Evolutionary conservation across 2,888 invertebrate genomes (phyloP), one percentile per base, ranked within the genome.

Genomic region (Dryadula phaetusa): DNA sequence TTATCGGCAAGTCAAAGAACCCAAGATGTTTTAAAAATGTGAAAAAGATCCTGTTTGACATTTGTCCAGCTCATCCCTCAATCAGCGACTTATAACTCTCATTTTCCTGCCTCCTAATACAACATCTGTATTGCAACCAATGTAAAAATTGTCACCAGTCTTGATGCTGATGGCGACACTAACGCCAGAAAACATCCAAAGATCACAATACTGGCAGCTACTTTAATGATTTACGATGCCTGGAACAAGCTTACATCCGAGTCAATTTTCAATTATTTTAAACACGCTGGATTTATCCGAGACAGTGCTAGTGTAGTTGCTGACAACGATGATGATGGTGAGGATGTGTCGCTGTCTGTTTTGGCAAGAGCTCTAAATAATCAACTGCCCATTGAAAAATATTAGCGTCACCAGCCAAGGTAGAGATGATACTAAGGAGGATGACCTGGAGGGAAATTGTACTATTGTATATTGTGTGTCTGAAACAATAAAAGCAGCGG

Each of bases 1-100:
- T 75, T 75, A 71, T 46, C 69, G 75, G 70, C 44, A 68, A 72
- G 49, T 73, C n/a, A n/a, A n/a, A n/a, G n/a, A n/a, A n/a, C n/a
- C n/a, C n/a, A n/a, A n/a, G n/a, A n/a, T n/a, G n/a, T n/a, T n/a
- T n/a, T n/a, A n/a, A n/a, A n/a, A n/a, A n/a, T n/a, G n/a, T n/a
- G 8, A 70, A 64, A 34, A 67, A 70, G 53, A 66, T 72, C 46
- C 52, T 71, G 42, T 61, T 71, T 63, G 67, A 69, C 58, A 66
- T 65, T 32, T 69, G 65, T 64, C 61, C 62, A 12, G 64, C 54
- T 18, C 69, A 69, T 42, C 62, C 62, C 18, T 34, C 22, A n/a
- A 56, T 70, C 25, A 52, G 34, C 18, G 60, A 69, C 68, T 70
- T 71, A 70, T 71, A 56, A 69, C 61, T 54, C 70, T 74, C 53